Evolutionary conservation across 2,113 vertebrate genomes (phyloP).

Genomic region (Erpornis zantholeuca): DNA sequence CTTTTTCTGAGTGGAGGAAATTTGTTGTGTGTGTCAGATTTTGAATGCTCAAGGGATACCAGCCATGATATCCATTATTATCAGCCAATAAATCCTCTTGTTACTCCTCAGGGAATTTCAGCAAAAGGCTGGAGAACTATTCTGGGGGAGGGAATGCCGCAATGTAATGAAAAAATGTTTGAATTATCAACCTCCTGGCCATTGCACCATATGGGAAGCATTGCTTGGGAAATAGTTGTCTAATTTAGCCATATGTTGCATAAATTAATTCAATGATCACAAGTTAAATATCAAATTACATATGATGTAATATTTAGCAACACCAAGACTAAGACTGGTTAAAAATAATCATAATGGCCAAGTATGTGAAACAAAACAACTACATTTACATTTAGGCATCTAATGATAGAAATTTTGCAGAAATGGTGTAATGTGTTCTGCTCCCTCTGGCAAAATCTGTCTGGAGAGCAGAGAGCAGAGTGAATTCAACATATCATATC

Average conservation of each 20-base stretch:
- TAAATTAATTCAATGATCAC: not conserved
- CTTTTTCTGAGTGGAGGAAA: slow-evolving; percentile 15
- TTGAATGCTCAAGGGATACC: slow-evolving; percentile 36
- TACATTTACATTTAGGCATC: not conserved
- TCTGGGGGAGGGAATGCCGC: slow-evolving; percentile 53
- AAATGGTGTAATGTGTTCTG: not conserved
- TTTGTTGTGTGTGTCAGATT: slow-evolving; percentile 27
- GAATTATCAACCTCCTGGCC: slow-evolving; percentile 21
- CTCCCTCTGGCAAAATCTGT: not conserved
- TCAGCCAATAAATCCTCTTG: slow-evolving; percentile 49
- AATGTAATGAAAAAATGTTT: slow-evolving; percentile 24
- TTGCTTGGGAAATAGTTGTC: slow-evolving; percentile 36
- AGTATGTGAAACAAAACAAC: not conserved
- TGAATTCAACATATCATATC: not conserved
- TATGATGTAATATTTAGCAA: not conserved
- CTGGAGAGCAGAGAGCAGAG: not conserved
- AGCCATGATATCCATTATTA: slow-evolving; percentile 56
- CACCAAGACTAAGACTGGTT: not conserved
- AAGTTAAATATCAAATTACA: not conserved
- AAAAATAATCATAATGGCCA: not conserved
- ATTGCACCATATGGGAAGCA: not conserved
- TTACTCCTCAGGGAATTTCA: slow-evolving; percentile 47
- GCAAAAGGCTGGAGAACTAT: slow-evolving; percentile 24
- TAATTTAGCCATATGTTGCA: not conserved
- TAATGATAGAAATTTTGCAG: not conserved